Evolutionary conservation across 2,113 vertebrate genomes (phyloP).

Genomic region (Ammodytes dubius): DNA sequence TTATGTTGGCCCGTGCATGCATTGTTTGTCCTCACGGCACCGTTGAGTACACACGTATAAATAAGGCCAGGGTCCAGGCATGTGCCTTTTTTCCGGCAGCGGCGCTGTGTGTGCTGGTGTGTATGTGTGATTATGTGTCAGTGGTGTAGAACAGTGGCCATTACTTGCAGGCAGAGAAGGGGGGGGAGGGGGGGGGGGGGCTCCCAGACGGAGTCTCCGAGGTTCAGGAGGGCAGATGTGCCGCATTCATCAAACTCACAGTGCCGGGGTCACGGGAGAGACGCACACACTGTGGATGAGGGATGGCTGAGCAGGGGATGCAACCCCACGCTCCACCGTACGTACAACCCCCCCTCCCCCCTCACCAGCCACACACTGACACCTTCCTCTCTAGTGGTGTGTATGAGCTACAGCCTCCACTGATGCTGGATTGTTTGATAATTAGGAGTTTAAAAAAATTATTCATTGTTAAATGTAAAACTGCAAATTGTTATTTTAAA

Average conservation of each 20-base stretch:
- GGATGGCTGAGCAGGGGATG: constrained; percentile 85
- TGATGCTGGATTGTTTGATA: not conserved
- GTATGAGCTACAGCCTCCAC: constrained; percentile 7
- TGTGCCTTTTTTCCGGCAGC: not conserved
- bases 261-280: constrained; percentile 86
- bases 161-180: constrained; percentile 84
- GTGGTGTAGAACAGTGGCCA: constrained; percentile 89
- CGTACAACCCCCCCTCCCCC: constrained; percentile 25
- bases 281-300: constrained; percentile 89
- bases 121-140: constrained; percentile 69
- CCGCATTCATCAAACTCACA: constrained; percentile 92
- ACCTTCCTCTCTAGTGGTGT: constrained; percentile 14
- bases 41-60: constrained; percentile 24
- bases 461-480: no score
- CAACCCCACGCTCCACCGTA: constrained; percentile 74
- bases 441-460: no score
- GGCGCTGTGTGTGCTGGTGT: constrained; percentile 27
- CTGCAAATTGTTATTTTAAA: no score
- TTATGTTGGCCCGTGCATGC: constrained; percentile 26
- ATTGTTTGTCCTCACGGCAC: constrained; percentile 19
- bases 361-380: constrained; percentile 40
- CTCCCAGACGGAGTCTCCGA: constrained; percentile 84
- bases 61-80: constrained; percentile 16
- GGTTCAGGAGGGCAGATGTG: constrained; percentile 94
- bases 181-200: constrained; percentile 62